Conservation (phyloP, 2,113 vertebrate genomes). For the Dipodomys stephensi region DNA sequence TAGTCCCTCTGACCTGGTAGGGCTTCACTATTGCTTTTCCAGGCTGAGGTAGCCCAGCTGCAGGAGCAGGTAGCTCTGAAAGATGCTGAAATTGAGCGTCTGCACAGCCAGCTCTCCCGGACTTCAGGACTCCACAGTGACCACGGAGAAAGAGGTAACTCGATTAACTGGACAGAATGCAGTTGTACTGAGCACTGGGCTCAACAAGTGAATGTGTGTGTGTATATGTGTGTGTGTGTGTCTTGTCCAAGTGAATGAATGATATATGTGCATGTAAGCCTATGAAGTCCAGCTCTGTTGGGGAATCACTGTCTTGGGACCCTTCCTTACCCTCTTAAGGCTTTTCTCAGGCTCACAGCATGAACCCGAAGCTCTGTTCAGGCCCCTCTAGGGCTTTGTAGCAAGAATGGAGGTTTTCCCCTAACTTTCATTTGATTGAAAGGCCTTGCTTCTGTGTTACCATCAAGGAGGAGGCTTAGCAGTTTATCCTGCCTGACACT, state of each 20-base stretch:
- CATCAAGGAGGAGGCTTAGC: background rate
- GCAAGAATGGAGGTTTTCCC: background rate
- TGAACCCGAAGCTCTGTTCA: background rate
- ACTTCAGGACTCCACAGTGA: constrained; percentile 87
- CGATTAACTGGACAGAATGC: background rate
- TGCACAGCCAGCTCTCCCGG: constrained; percentile 93
- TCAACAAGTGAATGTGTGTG: background rate
- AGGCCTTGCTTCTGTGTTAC: constrained; percentile 29
- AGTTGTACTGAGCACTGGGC: background rate
- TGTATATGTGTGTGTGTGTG: background rate
- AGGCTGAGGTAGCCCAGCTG: constrained; percentile 96
- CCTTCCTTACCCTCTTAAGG: background rate
- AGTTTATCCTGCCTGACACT: background rate
- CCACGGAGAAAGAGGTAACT: constrained; percentile 92
- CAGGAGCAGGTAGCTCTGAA: constrained; percentile 95
- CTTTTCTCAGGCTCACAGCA: background rate
- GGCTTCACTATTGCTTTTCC: constrained; percentile 71
- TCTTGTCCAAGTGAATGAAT: background rate
- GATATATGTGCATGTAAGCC: fast-evolving
- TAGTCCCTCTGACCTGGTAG: background rate
- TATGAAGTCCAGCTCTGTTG: background rate
- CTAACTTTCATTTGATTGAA: background rate
- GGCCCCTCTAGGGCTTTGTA: background rate
- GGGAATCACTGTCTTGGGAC: background rate
- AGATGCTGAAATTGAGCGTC: constrained; percentile 94